Percentiles rank a stretch among this genome's conserved stretches.
Conservation (phyloP, 1,140 invertebrate genomes). For the Tachypleus tridentatus region DNA sequence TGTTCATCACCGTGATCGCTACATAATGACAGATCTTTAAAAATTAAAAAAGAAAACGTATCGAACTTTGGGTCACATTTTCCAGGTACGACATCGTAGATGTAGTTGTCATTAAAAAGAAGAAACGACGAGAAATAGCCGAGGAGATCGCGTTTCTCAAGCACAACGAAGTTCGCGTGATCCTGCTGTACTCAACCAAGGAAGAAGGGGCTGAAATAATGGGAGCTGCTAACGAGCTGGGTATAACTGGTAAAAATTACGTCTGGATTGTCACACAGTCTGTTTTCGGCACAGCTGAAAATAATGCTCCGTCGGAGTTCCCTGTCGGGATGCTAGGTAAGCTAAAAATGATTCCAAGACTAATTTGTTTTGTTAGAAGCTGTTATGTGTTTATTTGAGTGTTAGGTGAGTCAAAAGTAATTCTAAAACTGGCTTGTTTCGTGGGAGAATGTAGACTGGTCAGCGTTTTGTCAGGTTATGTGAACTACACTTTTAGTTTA, state of each 20-base stretch:
- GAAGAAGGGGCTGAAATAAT: slow-evolving; percentile 77
- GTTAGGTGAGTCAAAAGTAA: too few species aligned
- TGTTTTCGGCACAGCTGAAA: slow-evolving; percentile 54
- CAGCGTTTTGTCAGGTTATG: too few species aligned
- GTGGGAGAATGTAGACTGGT: too few species aligned
- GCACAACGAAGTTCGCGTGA: slow-evolving; percentile 81
- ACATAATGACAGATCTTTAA: too few species aligned
- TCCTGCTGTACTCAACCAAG: slow-evolving; percentile 80
- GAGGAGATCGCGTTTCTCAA: slow-evolving; percentile 48
- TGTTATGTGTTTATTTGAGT: too few species aligned
- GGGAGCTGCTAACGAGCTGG: slow-evolving; percentile 59
- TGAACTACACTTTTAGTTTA: too few species aligned
- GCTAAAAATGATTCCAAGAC: slow-evolving; percentile 19
- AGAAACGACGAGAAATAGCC: slow-evolving; percentile 9
- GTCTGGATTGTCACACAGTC: slow-evolving; percentile 96
- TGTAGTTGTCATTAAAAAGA: slow-evolving; percentile 18
- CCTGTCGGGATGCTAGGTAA: slow-evolving; percentile 86
- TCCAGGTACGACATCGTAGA: slow-evolving; percentile 22
- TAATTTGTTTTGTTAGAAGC: too few species aligned
- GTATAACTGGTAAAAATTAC: slow-evolving; percentile 85
- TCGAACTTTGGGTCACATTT: too few species aligned
- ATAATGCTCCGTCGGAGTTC: slow-evolving; percentile 56
- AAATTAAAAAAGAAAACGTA: too few species aligned
- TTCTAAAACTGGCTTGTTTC: too few species aligned
- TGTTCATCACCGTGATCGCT: too few species aligned